Conservation (phyloP, 2,113 vertebrate genomes). For the Psittacara wagleri region DNA sequence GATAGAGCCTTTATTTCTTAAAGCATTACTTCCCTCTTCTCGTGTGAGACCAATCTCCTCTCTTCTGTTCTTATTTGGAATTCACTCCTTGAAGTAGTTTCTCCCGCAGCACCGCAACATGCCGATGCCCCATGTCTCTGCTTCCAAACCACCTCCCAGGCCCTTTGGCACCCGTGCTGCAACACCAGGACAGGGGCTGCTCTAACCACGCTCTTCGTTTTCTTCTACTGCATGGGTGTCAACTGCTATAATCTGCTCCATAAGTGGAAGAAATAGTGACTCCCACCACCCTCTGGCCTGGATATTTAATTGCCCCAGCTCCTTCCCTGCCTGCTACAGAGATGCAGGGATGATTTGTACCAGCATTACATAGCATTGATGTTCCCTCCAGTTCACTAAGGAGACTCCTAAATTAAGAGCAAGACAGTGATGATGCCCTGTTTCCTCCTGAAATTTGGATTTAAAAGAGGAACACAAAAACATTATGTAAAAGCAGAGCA, state of each 20-base stretch:
- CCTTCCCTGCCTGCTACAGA: background rate
- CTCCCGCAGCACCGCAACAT: background rate
- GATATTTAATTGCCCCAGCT: background rate
- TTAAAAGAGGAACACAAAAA: background rate
- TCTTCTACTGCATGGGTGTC: background rate
- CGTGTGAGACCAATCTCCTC: background rate
- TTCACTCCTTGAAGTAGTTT: background rate
- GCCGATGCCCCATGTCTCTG: background rate
- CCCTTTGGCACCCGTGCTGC: rapidly evolving
- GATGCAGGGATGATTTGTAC: background rate
- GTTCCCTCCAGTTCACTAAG: background rate
- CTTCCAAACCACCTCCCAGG: background rate
- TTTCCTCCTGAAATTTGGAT: background rate
- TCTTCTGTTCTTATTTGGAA: background rate
- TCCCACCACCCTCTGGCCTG: background rate
- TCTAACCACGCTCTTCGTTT: rapidly evolving
- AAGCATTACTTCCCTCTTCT: background rate
- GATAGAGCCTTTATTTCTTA: background rate
- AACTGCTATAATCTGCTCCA: background rate
- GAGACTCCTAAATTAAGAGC: background rate
- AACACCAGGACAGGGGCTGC: background rate
- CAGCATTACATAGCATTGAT: rapidly evolving
- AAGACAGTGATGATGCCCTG: background rate
- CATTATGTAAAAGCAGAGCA: background rate
- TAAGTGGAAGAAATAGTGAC: background rate